A percentile compares a stretch with the other conserved stretches of the same genome.
Conservation (phyloP, 1,140 invertebrate genomes). For the Melanaphis sacchari region DNA sequence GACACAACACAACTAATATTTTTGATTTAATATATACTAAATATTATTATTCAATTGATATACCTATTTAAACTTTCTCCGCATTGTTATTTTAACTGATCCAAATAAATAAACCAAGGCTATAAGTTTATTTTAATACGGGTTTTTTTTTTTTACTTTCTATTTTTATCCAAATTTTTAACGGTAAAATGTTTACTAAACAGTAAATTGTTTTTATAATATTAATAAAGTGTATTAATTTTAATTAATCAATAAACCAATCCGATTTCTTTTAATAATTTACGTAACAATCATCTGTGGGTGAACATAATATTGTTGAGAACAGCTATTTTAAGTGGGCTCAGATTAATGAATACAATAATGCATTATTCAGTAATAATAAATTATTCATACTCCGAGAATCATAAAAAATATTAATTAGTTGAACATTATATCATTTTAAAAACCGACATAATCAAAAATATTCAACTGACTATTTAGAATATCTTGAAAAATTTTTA, state of each 20-base stretch:
- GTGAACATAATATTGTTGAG: background rate
- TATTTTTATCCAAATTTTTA: background rate
- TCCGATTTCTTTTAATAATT: slow-evolving; percentile 14
- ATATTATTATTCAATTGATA: slow-evolving; percentile 33
- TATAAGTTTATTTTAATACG: background rate
- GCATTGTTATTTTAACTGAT: background rate
- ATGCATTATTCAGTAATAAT: background rate
- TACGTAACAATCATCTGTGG: background rate
- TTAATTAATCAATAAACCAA: background rate
- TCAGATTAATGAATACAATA: background rate
- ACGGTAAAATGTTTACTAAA: background rate
- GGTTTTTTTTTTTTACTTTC: slow-evolving; percentile 16
- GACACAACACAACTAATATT: background rate
- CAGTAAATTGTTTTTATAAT: background rate
- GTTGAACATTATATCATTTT: background rate
- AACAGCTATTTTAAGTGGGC: background rate
- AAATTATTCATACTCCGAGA: background rate
- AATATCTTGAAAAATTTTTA: background rate
- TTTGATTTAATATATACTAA: background rate
- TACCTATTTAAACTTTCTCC: slow-evolving; percentile 22
- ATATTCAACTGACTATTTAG: background rate
- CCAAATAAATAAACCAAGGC: background rate
- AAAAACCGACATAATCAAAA: background rate
- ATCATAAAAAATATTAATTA: background rate
- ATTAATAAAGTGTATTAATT: background rate